Conservation (phyloP, 2,888 invertebrate genomes). For the Protodeltote pygarga region DNA sequence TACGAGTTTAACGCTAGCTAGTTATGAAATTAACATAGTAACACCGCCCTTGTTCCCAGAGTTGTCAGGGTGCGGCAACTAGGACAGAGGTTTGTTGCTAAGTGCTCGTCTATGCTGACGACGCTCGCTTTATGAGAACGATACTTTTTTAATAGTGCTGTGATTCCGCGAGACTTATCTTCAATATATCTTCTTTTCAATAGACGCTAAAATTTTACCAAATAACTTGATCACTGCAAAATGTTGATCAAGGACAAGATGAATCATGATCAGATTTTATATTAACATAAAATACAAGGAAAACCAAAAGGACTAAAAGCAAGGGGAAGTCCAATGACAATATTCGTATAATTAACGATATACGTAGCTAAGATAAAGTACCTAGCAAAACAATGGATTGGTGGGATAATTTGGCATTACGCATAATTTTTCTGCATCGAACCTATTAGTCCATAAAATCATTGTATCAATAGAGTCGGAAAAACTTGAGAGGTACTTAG, state of each 20-base stretch:
- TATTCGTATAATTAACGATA: no score
- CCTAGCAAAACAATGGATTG: no score
- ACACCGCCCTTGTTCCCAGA: conserved; percentile 38
- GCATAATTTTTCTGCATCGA: no score
- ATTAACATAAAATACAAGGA: conserved; percentile 24
- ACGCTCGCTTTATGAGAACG: conserved; percentile 21
- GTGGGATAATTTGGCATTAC: no score
- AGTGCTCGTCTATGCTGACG: conserved; percentile 8
- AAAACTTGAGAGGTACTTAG: conserved; percentile 17
- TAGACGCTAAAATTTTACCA: no score
- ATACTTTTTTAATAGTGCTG: conserved; percentile 21
- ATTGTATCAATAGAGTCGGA: background rate
- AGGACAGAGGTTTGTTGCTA: conserved; percentile 43
- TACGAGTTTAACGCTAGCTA: conserved; percentile 2
- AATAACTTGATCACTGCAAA: no score
- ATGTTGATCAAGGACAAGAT: background rate
- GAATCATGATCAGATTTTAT: background rate
- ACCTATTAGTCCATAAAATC: conserved; percentile 1
- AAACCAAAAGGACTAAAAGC: conserved; percentile 30
- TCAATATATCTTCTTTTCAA: no score
- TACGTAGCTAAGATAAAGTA: no score
- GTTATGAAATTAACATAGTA: conserved; percentile 32
- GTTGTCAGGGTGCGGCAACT: conserved; percentile 35
- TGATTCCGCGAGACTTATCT: no score
- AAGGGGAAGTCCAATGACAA: conserved; percentile 34